Evolutionary conservation across 1,140 invertebrate genomes (phyloP), one percentile per base, ranked within the genome.

Genomic region (Amyelois transitella): DNA sequence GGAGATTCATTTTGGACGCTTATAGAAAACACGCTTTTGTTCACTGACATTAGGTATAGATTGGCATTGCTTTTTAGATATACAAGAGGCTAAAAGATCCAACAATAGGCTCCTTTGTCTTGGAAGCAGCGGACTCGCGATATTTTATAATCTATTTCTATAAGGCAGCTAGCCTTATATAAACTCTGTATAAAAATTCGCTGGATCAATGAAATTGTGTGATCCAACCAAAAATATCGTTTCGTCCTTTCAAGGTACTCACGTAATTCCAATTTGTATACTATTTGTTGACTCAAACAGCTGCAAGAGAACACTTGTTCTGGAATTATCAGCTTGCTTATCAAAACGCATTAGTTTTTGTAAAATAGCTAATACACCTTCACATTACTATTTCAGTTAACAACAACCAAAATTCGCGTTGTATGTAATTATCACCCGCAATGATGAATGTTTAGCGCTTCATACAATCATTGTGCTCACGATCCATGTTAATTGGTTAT

Each of bases 401-500:
- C 66, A 64, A 68, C 62, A 63, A 59, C 64, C 66, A 68, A 73
- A 72, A 70, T 70, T 63, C 47, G 17, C 55, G 44, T 62, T 66
- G 61, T 71, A 66, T 38, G 69, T 72, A 62, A 77, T 79, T 76
- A 76, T 72, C 76, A 75, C 72, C 51, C 58, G 8, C 51, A 56
- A 8, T 69, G 62, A 76, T 77, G 65, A 78, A 74, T 77, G 71
- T 75, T 80, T 85, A 85, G 75, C 72, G 75, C 74, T 78, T 83
- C 65, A 79, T 75, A 76, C 64, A 57, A 72, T 47, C 58, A 64
- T 59, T 48, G 49, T 75, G 72, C 73, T 58, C 71, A 71, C 71
- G 69, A 64, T 77, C 72, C 59, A 55, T 67, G 61, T 65, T 67
- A 63, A 71, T 80, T 74, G 49, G 63, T 60, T 21, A n/a, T 20